A percentile compares a stretch with the other conserved stretches of the same genome.
Evolutionary conservation across 2,797 vertebrate genomes (phyloP).

Genomic region (Gymnothorax javanicus): DNA sequence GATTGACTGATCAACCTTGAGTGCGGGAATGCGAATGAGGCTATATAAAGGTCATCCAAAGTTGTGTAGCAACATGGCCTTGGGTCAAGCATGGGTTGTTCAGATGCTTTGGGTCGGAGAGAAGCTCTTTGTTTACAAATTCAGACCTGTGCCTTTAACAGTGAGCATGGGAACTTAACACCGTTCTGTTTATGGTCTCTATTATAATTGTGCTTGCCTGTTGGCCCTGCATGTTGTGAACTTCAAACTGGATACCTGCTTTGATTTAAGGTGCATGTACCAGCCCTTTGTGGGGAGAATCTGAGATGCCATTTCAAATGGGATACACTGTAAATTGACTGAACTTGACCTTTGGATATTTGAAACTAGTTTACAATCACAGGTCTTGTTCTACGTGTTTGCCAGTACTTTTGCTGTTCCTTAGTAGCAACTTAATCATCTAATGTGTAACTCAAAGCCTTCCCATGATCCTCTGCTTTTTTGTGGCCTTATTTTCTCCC

Average conservation of each 20-base stretch:
- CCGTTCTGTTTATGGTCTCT: not conserved
- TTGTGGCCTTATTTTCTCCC: not conserved
- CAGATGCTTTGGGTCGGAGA: not conserved
- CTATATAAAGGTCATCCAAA: not conserved
- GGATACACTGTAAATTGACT: not conserved
- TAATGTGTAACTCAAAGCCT: not conserved
- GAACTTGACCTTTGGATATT: not conserved
- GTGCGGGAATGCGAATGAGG: not conserved
- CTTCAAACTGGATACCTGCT: not conserved
- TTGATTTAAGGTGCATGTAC: not conserved
- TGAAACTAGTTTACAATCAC: slow-evolving; percentile 8
- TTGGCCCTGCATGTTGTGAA: not conserved
- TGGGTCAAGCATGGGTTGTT: not conserved
- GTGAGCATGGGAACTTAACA: not conserved
- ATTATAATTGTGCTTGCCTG: not conserved
- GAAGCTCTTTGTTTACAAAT: not conserved
- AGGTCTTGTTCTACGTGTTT: not conserved
- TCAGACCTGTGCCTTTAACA: not conserved
- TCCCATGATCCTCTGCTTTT: not conserved
- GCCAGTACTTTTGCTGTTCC: not conserved
- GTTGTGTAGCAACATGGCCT: not conserved
- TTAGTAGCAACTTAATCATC: not conserved
- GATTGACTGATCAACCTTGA: not conserved
- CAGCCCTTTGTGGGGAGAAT: not conserved
- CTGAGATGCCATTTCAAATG: not conserved